Conservation (phyloP, 2,797 vertebrate genomes). For the Ctenopoma kingsleyae region DNA sequence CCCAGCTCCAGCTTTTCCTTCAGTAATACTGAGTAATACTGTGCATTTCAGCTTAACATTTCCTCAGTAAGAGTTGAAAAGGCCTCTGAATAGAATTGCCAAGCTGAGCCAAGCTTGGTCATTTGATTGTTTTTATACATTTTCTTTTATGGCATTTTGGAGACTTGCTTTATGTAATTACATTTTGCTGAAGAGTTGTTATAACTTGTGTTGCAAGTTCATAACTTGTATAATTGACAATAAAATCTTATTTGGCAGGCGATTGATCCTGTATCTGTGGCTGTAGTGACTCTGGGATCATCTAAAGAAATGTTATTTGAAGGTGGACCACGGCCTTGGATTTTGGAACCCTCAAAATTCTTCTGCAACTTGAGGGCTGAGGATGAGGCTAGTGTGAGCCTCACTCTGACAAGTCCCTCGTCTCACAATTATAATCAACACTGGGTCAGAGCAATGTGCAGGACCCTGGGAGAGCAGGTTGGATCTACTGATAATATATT, state of each 20-base stretch:
- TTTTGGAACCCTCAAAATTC: slow-evolving; percentile 95
- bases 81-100: background rate
- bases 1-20: slow-evolving; percentile 40
- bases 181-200: slow-evolving; percentile 5
- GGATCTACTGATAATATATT: slow-evolving; percentile 22
- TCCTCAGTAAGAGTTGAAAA: slow-evolving; percentile 17
- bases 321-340: slow-evolving; percentile 95
- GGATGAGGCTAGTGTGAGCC: slow-evolving; percentile 76
- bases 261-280: slow-evolving; percentile 89
- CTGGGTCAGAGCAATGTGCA: slow-evolving; percentile 89
- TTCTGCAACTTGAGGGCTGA: slow-evolving; percentile 89
- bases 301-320: slow-evolving; percentile 96
- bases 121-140: background rate
- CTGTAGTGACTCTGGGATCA: slow-evolving; percentile 94
- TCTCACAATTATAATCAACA: slow-evolving; percentile 89
- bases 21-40: slow-evolving; percentile 24
- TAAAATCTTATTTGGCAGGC: slow-evolving; percentile 79
- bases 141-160: background rate
- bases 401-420: slow-evolving; percentile 82
- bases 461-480: slow-evolving; percentile 93
- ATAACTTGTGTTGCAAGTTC: too few species aligned
- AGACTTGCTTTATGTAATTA: background rate
- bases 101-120: background rate
- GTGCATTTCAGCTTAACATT: slow-evolving; percentile 20
- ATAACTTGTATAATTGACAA: background rate